A percentile compares a stretch with the other conserved stretches of the same genome.
Conservation (phyloP, 2,888 invertebrate genomes). For the Xestia sexstrigata region DNA sequence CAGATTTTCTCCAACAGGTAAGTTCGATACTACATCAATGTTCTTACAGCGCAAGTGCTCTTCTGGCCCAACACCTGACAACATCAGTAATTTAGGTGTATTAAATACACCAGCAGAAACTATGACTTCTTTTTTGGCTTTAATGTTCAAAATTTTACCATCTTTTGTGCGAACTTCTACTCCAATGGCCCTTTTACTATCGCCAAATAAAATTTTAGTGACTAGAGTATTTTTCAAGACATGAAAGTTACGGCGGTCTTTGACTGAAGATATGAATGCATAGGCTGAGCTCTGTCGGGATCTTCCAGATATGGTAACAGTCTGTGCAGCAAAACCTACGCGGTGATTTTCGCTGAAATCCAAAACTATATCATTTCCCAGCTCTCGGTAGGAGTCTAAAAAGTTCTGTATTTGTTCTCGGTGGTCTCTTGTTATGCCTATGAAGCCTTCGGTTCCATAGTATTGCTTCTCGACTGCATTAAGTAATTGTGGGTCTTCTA, state of each 20-base stretch:
- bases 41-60: slow-evolving; percentile 65
- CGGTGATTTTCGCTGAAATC: slow-evolving; percentile 72
- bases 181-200: slow-evolving; percentile 61
- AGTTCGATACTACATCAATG: slow-evolving; percentile 68
- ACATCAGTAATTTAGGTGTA: slow-evolving; percentile 73
- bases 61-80: slow-evolving; percentile 75
- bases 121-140: slow-evolving; percentile 72
- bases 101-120: slow-evolving; percentile 73
- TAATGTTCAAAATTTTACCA: slow-evolving; percentile 58
- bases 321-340: slow-evolving; percentile 70
- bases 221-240: slow-evolving; percentile 70
- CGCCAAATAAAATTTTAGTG: slow-evolving; percentile 68
- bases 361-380: slow-evolving; percentile 76
- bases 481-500: slow-evolving; percentile 62
- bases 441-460: slow-evolving; percentile 66
- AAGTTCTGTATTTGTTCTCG: slow-evolving; percentile 55
- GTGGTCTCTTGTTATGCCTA: slow-evolving; percentile 63
- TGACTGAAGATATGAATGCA: slow-evolving; percentile 74
- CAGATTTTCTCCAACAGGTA: slow-evolving; percentile 75
- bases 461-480: slow-evolving; percentile 55
- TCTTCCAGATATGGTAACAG: slow-evolving; percentile 68
- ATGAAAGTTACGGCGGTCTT: slow-evolving; percentile 68
- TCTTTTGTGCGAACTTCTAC: slow-evolving; percentile 63
- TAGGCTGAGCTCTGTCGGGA: slow-evolving; percentile 83
- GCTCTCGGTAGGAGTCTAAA: slow-evolving; percentile 77